Base-by-base conservation (phyloP, 2,888 invertebrate genomes). In the Drosophila tripunctata region DNA sequence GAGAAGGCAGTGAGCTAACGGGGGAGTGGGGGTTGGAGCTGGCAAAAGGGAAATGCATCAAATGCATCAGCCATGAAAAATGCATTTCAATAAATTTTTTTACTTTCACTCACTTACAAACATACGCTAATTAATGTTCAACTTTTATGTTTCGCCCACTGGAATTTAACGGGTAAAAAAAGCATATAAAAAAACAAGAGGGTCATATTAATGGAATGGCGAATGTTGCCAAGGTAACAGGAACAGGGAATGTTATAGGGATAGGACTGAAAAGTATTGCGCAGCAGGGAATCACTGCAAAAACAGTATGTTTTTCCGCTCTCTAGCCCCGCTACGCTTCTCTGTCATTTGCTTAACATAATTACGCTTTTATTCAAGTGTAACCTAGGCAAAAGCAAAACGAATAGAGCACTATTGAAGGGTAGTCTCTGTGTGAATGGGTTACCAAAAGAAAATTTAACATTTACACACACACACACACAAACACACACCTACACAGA, bases 41-140 rank as follows among this genome's bases (percentile, higher is more conserved):
- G 38, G 30, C 8, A 17, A 17, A 3, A 10, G 43, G 15, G 36
- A n/a, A 22, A 51, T 45, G 44, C 50, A 51, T 55, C 57, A 55
- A 68, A 22, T 58, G 63, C 51, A 44, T 8, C 10, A n/a, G 3
- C 65, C 69, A 78, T 87, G 67, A 76, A 87, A 80, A 80, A 80
- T 87, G 81, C 81, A 84, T 84, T 80, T 80, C 85, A 80, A 76
- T 76, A 71, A 27, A 27, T 63, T 51, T 62, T 75, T 70, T 45
- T 12, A n/a, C n/a, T 12, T 19, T 10, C 14, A 7, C 4, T 27
- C 8, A 10, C 27, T 27, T 10, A 40, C 38, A 30, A 51, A 73
- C 81, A 61, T n/a, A n/a, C n/a, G n/a, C 68, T 87, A 80, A 80
- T 80, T 80, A 80, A 84, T 84, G 77, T 63, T 54, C 61, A 65